phyloP scores from a whole-genome alignment of 2,888 invertebrate genomes.

The Ophion costatus region DNA sequence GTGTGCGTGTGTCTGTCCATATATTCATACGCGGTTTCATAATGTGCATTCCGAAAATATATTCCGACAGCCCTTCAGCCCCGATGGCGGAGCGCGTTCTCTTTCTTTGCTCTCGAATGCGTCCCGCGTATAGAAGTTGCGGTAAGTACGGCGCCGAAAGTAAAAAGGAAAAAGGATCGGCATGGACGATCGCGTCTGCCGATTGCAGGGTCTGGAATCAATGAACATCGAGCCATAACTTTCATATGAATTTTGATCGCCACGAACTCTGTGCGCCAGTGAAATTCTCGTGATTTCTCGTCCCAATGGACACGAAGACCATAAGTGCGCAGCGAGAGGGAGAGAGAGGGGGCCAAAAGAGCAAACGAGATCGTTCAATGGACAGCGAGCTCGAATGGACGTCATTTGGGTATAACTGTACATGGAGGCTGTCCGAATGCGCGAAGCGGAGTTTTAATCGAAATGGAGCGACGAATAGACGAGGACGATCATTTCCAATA shows the following conservation, averaged over 20 bases:
- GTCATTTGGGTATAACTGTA: slow-evolving; percentile 5
- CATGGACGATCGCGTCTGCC: not conserved
- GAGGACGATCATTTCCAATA: slow-evolving; percentile 57
- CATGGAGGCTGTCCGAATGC: not conserved
- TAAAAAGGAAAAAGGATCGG: not conserved
- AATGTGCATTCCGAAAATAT: slow-evolving; percentile 3
- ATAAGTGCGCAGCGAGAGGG: slow-evolving; percentile 34
- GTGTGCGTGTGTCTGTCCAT: not conserved
- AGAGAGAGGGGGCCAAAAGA: not conserved
- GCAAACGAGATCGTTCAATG: slow-evolving; percentile 34
- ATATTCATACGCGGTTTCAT: slow-evolving; percentile 3
- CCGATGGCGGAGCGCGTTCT: not conserved
- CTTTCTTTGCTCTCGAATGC: not conserved
- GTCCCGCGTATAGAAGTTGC: not conserved
- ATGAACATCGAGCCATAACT: slow-evolving; percentile 24
- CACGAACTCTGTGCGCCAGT: not conserved
- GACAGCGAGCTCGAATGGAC: slow-evolving; percentile 10
- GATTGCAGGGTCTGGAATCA: slow-evolving; percentile 24
- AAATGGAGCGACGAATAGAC: slow-evolving; percentile 39
- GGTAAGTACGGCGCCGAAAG: not conserved
- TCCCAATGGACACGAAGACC: slow-evolving; percentile 32
- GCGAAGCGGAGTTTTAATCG: slow-evolving; percentile 54
- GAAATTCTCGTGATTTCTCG: slow-evolving; percentile 44
- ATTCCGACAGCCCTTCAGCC: slow-evolving; percentile 34
- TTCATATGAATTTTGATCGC: slow-evolving; percentile 41